Evolutionary conservation across 2,888 invertebrate genomes (phyloP), one percentile per base, ranked within the genome.

Genomic region (Apamea monoglypha): DNA sequence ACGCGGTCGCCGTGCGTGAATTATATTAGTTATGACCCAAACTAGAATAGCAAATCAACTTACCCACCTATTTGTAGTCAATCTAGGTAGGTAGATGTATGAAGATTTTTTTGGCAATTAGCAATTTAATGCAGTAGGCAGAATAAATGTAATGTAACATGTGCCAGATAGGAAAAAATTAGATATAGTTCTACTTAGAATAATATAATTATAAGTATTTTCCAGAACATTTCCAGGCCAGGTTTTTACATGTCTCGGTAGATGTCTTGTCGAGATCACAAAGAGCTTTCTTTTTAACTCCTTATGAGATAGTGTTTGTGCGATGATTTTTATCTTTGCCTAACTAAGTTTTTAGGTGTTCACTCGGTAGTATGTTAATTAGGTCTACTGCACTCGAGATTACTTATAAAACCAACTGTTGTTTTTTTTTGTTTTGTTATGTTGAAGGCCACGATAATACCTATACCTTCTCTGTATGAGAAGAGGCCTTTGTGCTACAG

Each of bases 101-200:
- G 40, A 7, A 21, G 6, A 3, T n/a, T 21, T 32, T 50, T 78
- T 47, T 29, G 21, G 0, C 32, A 32, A 18, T 25, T 40, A 18
- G 63, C 25, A 59, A 59, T 36, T 25, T 67, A 36, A 18, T 59
- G 2, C 32, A n/a, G 16, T 75, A 21, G 12, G 12, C 3, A 2
- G 8, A 77, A 12, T 18, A 6, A 50, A 40, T 29, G 8, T 50
- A 78, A 78, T 25, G 18, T 29, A 29, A 50, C 18, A 25, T 40
- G 18, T 36, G 69, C 61, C 10, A 59, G 56, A 29, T n/a, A 18
- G 29, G 5, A 72, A 81, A 81, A 81, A 63, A 64, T 21, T 25
- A 1, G 14, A 53, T 63, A 32, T 32, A n/a, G 29, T 71, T 81
- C 36, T n/a, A 4, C 25, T 71, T 44, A 18, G 3, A 21, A 32